Conservation (phyloP, 2,888 invertebrate genomes). For the Macaria liturata region DNA sequence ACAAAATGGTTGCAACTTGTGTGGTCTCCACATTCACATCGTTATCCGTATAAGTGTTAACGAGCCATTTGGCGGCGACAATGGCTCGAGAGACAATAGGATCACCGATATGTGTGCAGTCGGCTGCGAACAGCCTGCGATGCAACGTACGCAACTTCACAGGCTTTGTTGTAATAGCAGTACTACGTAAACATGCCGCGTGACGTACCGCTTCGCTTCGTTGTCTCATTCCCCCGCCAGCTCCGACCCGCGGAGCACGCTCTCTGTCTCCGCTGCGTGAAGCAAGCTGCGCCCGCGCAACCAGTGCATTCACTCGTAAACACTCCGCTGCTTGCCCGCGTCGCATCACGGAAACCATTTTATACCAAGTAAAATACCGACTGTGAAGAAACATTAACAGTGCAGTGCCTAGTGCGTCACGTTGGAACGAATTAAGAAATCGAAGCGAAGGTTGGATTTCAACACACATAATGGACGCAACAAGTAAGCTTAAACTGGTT, state of each 20-base stretch:
- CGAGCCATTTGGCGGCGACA: constrained; percentile 49
- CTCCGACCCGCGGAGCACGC: constrained; percentile 39
- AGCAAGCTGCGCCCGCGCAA: constrained; percentile 55
- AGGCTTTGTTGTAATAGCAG: constrained; percentile 48
- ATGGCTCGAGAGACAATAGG: constrained; percentile 44
- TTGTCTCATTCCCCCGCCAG: constrained; percentile 43
- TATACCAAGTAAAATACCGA: not conserved
- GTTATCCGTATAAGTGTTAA: constrained; percentile 47
- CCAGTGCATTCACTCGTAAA: constrained; percentile 75
- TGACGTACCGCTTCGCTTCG: constrained; percentile 40
- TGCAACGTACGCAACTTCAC: constrained; percentile 33
- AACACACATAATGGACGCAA: constrained; percentile 76
- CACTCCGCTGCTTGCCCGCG: constrained; percentile 38
- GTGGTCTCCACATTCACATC: constrained; percentile 41
- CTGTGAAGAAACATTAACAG: not conserved
- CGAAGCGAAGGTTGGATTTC: constrained; percentile 69
- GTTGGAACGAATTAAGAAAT: constrained; percentile 53
- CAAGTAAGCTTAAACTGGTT: constrained; percentile 70
- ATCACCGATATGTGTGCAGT: constrained; percentile 36
- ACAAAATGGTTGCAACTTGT: constrained; percentile 22
- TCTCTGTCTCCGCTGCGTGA: constrained; percentile 50
- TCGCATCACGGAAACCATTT: constrained; percentile 1
- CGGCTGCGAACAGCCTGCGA: constrained; percentile 35
- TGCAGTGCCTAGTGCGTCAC: constrained; percentile 39
- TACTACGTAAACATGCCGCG: constrained; percentile 49